phyloP scores from a whole-genome alignment of 1,140 invertebrate genomes.

The Penaeus indicus region DNA sequence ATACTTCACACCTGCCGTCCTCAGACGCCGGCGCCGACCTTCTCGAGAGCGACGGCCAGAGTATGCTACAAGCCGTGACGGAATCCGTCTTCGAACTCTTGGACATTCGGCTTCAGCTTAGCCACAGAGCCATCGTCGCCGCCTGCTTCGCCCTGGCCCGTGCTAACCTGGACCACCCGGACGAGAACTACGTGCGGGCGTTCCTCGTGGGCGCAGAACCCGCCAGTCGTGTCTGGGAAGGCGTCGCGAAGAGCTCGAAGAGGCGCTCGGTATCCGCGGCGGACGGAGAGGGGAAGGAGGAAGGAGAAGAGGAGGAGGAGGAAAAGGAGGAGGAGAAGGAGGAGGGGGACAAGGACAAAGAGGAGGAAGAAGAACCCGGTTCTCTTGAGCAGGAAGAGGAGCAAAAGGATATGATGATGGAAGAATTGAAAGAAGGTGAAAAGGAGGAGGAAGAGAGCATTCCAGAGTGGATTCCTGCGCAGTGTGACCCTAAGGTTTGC shows the following conservation, averaged over 20 bases:
- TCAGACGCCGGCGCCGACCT: not conserved
- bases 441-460: not conserved
- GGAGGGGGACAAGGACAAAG: not conserved
- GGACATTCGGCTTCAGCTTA: conserved; percentile 32
- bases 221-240: no score
- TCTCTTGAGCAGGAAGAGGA: conserved; percentile 6
- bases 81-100: conserved; percentile 28
- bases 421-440: conserved; percentile 22
- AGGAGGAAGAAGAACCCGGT: conserved; percentile 19
- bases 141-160: conserved; percentile 39
- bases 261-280: no score
- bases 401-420: no score
- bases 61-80: conserved; percentile 20
- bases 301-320: not conserved
- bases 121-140: conserved; percentile 39
- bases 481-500: conserved; percentile 38
- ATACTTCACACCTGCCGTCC: no score
- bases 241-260: no score
- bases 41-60: not conserved
- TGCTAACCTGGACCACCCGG: conserved; percentile 5
- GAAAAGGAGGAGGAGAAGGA: conserved; percentile 12
- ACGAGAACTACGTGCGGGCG: conserved; percentile 31
- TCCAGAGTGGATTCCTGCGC: conserved; percentile 39
- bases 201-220: conserved; percentile 7
- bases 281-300: not conserved